Conservation (phyloP, 1,140 invertebrate genomes). For the Hypsibius dujardini region DNA sequence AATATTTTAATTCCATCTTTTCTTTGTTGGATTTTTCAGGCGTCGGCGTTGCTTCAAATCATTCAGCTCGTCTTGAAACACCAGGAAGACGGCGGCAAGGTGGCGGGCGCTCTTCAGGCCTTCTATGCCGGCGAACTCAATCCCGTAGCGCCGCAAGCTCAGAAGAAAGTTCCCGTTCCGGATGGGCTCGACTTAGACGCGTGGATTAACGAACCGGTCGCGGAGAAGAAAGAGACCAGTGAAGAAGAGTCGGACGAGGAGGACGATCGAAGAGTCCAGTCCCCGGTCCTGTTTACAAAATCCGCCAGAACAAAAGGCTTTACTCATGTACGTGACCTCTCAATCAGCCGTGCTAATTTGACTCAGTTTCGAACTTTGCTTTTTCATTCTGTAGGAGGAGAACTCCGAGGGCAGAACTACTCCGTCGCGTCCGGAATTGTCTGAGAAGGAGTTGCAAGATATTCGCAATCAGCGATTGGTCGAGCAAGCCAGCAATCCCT, state of each 20-base stretch:
- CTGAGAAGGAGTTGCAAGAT: constrained; percentile 31
- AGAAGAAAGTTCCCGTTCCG: constrained; percentile 90
- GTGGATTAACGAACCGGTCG: constrained; percentile 78
- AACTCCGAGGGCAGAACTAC: constrained; percentile 18
- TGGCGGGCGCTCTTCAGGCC: constrained; percentile 32
- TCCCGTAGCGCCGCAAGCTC: constrained; percentile 93
- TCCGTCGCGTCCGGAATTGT: background rate
- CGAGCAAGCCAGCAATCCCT: constrained; percentile 87
- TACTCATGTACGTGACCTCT: constrained; percentile 21
- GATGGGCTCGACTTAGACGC: constrained; percentile 81
- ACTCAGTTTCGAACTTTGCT: background rate
- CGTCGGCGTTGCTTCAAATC: constrained; percentile 47
- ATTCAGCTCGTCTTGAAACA: constrained; percentile 48
- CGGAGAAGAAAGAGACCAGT: constrained; percentile 55
- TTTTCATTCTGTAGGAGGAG: constrained; percentile 18
- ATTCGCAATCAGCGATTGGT: constrained; percentile 59
- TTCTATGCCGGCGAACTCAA: constrained; percentile 76
- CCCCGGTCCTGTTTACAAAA: constrained; percentile 33
- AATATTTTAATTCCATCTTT: background rate
- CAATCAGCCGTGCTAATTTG: constrained; percentile 22
- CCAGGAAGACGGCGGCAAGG: constrained; percentile 30
- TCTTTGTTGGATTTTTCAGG: constrained; percentile 25
- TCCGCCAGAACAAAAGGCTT: constrained; percentile 27
- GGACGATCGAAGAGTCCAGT: constrained; percentile 22
- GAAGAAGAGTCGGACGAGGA: constrained; percentile 44